Evolutionary conservation across 1,140 invertebrate species (phyloP), one percentile per base, ranked within the genome.

Genomic region (Bombus terrestris): DNA sequence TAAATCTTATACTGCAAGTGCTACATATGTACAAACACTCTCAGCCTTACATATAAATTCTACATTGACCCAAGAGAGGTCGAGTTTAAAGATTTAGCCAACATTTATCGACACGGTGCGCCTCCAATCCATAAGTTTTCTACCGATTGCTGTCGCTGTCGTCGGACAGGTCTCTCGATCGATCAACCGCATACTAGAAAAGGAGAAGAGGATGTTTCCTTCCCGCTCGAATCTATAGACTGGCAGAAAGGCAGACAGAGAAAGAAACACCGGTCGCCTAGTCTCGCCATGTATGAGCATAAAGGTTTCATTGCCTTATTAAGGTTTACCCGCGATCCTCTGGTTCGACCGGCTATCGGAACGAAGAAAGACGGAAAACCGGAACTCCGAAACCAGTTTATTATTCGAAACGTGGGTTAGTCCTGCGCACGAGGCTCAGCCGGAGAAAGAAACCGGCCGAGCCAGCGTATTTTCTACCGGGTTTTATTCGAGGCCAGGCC

Each of bases 291-390:
- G 88, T 91, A 88, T 74, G 88, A 87, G 81, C 80, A 87, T 88
- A 91, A 93, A 93, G 90, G 87, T 93, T 93, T 92, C 91, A 84
- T 92, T 88, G 91, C 90, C 93, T 92, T 93, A 93, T 93, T 92
- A 90, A 93, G 93, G 86, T 57, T n/a, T 15, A 73, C 83, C 81
- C 57, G 83, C 59, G 75, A 62, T 73, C 59, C 81, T 43, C 37
- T 35, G 12, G 74, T 78, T 39, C 78, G 81, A 66, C 66, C 81
- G 39, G 73, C 37, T 69, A 66, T 41, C 39, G 80, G 68, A 72
- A 89, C 86, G 87, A 88, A 88, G 89, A 92, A 93, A 89, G 91
- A 92, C 86, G 92, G 92, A 91, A 92, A 93, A 93, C 92, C 93
- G 91, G 93, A 93, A 93, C 91, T 88, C 43, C 78, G 77, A 91